These are phyloP conservation scores for Astatoreochromis straeleni DNA, from an alignment of 2,113 vertebrate species.

Conservation along the genomic window DNA sequence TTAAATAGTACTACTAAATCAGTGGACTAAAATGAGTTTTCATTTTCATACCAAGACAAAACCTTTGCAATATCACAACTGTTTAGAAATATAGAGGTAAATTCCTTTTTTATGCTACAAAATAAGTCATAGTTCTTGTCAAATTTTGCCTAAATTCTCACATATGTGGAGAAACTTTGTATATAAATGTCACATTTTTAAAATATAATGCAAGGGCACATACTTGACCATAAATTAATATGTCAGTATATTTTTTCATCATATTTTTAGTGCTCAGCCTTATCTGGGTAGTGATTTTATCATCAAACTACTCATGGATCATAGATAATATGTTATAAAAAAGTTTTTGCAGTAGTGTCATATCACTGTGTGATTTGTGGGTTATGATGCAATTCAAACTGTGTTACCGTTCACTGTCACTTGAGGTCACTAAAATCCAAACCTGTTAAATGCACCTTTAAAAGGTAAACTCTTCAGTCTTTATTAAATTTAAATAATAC, in stretches of 20 bases:
- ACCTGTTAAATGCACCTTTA: background rate
- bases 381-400: background rate
- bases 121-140: background rate
- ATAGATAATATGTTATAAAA: background rate
- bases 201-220: background rate
- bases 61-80: background rate
- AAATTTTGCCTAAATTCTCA: background rate
- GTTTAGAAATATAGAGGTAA: background rate
- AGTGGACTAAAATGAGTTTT: background rate
- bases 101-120: background rate
- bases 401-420: background rate
- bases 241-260: background rate
- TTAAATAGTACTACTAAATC: background rate
- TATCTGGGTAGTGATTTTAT: background rate
- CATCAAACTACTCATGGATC: background rate
- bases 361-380: background rate
- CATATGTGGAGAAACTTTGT: background rate
- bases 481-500: background rate
- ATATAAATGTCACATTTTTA: background rate
- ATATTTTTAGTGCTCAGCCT: background rate
- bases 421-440: background rate
- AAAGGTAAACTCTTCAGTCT: background rate
- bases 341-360: background rate
- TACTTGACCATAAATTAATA: background rate
- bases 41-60: background rate